These are phyloP conservation scores for Coecobrya sp. DNA, from an alignment of 2,888 invertebrate species.

Conservation along the genomic window DNA sequence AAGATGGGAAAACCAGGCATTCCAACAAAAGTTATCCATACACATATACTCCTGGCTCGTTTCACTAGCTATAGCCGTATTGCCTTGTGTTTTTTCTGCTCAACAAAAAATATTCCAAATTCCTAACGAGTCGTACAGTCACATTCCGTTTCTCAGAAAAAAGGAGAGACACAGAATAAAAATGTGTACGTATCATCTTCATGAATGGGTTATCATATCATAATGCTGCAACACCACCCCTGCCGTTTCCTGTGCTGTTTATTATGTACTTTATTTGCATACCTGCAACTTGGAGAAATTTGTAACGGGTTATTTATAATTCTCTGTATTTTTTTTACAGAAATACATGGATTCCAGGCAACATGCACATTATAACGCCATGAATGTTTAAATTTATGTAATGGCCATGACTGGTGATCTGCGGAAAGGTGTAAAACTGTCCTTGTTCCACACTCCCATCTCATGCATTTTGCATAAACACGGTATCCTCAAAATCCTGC, in stretches of 20 bases:
- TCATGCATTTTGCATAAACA: conserved; percentile 69
- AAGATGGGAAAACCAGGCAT: conserved; percentile 46
- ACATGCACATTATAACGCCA: neutral
- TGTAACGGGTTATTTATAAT: too few species aligned
- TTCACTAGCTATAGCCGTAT: neutral
- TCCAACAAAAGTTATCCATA: neutral
- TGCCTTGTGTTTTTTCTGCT: too few species aligned
- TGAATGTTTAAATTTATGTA: conserved; percentile 65
- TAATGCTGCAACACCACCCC: neutral
- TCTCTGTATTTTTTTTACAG: too few species aligned
- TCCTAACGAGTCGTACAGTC: conserved; percentile 26
- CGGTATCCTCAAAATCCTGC: too few species aligned
- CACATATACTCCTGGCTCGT: neutral
- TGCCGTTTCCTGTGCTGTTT: neutral
- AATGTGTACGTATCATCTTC: neutral
- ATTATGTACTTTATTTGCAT: neutral
- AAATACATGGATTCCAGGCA: neutral
- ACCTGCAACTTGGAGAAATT: neutral
- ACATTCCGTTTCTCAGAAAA: neutral
- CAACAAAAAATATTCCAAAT: conserved; percentile 17
- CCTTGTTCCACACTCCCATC: conserved; percentile 46
- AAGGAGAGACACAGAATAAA: neutral
- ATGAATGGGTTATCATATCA: conserved; percentile 38
- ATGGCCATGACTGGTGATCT: conserved; percentile 66
- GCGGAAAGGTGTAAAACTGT: conserved; percentile 74